Evolutionary conservation across 2,113 vertebrate species (phyloP), one percentile per base, ranked within the genome.

Genomic region (Catharus fuscescens): DNA sequence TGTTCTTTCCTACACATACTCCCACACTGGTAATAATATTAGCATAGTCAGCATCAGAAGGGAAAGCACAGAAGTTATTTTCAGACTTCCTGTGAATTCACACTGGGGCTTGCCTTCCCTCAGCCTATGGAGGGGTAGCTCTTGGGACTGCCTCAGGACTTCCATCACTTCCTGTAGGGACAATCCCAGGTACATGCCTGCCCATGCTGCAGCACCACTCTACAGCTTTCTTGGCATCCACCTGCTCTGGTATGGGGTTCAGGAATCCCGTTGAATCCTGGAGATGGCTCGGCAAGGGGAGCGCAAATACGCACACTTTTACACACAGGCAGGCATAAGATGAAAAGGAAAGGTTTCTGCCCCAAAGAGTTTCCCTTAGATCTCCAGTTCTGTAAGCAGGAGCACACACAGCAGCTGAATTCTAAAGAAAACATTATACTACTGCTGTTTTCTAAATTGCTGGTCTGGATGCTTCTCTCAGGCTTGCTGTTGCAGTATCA

Each of bases 161-260:
- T 38, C 25, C 78, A 85, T 6, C 0, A 0, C n/a, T 48, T 72
- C 64, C 53, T 70, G 25, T 31, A 53, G 32, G 31, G 38, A 28
- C 4, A 11, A 32, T 13, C 32, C 48, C 2, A 3, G 18, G 36
- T 47, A 54, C n/a, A 11, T 0, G 1, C 6, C 26, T 28, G 40
- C 21, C 71, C 21, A 23, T 14, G 48, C 36, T 40, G 40, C n/a
- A 44, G 23, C n/a, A 52, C 12, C 1, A 3, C 18, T 28, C 26
- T 6, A 34, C 20, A n/a, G 44, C 12, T 82, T 56, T 45, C 38
- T 24, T 44, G 60, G 44, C 42, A 87, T 45, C 32, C 42, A 40
- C 45, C n/a, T 32, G 13, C 16, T 26, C n/a, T 2, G 1, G 13
- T 9, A 18, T 1, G 5, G 29, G 8, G 3, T 26, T 80, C 40